Percentiles rank a stretch among this genome's conserved stretches.
Conservation (phyloP, 2,888 invertebrate species). For the Leucophenga montana region DNA sequence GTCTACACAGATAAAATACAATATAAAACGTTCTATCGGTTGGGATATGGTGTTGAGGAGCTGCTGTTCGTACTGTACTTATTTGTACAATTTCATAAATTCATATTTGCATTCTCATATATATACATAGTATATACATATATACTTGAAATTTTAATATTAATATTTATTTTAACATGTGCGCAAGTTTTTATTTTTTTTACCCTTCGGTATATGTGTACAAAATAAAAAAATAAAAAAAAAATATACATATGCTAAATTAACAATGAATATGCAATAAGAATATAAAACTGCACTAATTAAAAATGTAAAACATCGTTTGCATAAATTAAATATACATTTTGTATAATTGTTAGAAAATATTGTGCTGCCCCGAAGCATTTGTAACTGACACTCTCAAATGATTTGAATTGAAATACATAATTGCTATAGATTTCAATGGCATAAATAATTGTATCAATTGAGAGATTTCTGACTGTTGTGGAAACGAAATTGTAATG, state of each 20-base stretch:
- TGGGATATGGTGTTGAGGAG: no score
- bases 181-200: not conserved
- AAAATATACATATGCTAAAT: not conserved
- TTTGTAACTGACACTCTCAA: no score
- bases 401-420: no score
- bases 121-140: not conserved
- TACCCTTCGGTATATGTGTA: no score
- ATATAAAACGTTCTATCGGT: no score
- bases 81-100: constrained; percentile 4
- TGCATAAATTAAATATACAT: not conserved
- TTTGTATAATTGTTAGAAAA: no score
- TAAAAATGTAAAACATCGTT: constrained; percentile 25
- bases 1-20: no score
- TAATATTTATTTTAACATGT: constrained; percentile 15
- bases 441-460: no score
- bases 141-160: not conserved
- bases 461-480: not conserved
- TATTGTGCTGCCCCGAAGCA: no score
- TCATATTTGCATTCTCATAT: constrained; percentile 14
- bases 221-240: not conserved
- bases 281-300: constrained; percentile 7
- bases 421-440: no score
- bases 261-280: constrained; percentile 16
- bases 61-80: not conserved
- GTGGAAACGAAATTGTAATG: no score